Conservation (phyloP, 2,797 vertebrate species). For the Argyrosomus regius region DNA sequence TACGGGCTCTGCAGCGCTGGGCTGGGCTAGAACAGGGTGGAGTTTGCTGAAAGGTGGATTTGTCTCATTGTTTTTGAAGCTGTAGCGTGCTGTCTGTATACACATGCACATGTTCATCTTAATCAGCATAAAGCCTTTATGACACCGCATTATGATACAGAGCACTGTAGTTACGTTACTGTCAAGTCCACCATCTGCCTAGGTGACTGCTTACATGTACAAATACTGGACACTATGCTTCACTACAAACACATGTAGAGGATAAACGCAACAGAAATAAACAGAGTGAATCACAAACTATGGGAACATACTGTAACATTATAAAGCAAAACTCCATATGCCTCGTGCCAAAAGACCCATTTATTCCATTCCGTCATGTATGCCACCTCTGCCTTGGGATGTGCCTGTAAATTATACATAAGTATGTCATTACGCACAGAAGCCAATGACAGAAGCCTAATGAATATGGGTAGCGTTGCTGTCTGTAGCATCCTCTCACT, state of each 20-base stretch:
- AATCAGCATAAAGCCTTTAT: slow-evolving; percentile 16
- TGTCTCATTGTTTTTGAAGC: slow-evolving; percentile 42
- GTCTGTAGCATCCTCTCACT: slow-evolving; percentile 64
- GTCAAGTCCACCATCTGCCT: slow-evolving; percentile 18
- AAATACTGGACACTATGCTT: slow-evolving; percentile 11
- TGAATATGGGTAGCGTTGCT: slow-evolving; percentile 66
- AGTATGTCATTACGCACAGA: slow-evolving; percentile 64
- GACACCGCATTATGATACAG: background rate
- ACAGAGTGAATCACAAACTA: slow-evolving; percentile 6
- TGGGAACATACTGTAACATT: slow-evolving; percentile 4
- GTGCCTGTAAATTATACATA: slow-evolving; percentile 75
- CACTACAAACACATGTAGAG: background rate
- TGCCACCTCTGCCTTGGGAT: slow-evolving; percentile 60
- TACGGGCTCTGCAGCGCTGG: slow-evolving; percentile 43
- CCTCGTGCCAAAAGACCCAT: slow-evolving; percentile 14
- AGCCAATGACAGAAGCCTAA: slow-evolving; percentile 64
- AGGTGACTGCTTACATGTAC: slow-evolving; percentile 18
- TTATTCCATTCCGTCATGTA: slow-evolving; percentile 28
- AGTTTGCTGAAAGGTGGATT: slow-evolving; percentile 13
- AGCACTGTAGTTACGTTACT: slow-evolving; percentile 9
- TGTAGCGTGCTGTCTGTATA: background rate
- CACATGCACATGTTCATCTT: background rate
- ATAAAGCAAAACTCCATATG: slow-evolving; percentile 39
- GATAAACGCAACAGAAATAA: slow-evolving; percentile 20
- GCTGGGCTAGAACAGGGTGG: slow-evolving; percentile 22